Conservation (phyloP, 2,113 vertebrate genomes). For the Elanoides forficatus region DNA sequence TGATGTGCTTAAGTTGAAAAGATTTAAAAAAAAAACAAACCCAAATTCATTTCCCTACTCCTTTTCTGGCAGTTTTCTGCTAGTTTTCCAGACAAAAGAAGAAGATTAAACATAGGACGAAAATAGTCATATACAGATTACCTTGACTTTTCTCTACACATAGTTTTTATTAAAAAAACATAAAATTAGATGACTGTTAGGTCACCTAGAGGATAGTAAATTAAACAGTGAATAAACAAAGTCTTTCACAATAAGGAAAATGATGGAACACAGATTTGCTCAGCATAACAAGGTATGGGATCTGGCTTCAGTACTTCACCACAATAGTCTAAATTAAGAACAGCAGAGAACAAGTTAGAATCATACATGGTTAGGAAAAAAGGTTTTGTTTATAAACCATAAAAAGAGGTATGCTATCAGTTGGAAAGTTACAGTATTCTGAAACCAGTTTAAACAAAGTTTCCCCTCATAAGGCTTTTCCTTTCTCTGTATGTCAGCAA, state of each 20-base stretch:
- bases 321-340: constrained; percentile 42
- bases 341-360: constrained; percentile 47
- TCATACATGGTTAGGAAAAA: constrained; percentile 32
- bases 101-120: constrained; percentile 7
- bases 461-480: neutral
- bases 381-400: constrained; percentile 28
- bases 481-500: neutral
- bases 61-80: constrained; percentile 10
- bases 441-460: constrained; percentile 26
- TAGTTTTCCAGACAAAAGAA: neutral
- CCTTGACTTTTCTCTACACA: neutral
- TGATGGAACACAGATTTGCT: constrained; percentile 29
- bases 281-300: constrained; percentile 25
- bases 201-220: constrained; percentile 41
- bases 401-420: constrained; percentile 26
- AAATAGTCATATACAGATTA: constrained; percentile 16
- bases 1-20: constrained; percentile 11
- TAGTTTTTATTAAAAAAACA: neutral
- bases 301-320: constrained; percentile 19
- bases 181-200: constrained; percentile 13
- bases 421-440: constrained; percentile 10
- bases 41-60: neutral
- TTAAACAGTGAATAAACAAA: constrained; percentile 51
- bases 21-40: constrained; percentile 19
- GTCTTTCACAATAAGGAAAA: constrained; percentile 38